Conservation (phyloP, 1,140 invertebrate species). For the Cotesia typhae region DNA sequence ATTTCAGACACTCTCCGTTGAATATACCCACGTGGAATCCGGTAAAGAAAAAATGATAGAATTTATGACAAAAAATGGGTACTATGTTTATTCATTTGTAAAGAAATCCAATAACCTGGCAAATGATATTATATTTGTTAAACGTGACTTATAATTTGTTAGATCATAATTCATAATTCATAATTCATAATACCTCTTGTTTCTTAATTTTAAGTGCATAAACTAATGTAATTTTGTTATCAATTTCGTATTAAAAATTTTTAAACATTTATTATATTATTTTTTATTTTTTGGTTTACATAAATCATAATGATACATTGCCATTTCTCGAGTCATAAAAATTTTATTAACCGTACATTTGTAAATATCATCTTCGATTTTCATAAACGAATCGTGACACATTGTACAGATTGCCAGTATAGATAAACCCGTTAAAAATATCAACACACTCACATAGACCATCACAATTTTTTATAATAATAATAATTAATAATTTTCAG, state of each 20-base stretch:
- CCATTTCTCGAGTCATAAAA: background rate
- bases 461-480: too few species aligned
- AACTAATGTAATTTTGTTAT: too few species aligned
- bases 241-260: too few species aligned
- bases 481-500: too few species aligned
- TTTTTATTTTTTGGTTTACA: background rate
- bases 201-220: too few species aligned
- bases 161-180: background rate
- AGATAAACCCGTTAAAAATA: too few species aligned
- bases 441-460: too few species aligned
- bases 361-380: too few species aligned
- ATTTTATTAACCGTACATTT: too few species aligned
- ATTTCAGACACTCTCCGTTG: constrained; percentile 56
- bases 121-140: constrained; percentile 65
- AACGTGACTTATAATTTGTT: constrained; percentile 30
- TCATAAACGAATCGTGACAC: too few species aligned
- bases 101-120: constrained; percentile 57
- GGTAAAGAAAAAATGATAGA: constrained; percentile 52
- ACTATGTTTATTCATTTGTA: constrained; percentile 56
- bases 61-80: constrained; percentile 58
- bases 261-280: background rate
- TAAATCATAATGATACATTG: constrained; percentile 1
- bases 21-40: constrained; percentile 55
- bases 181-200: too few species aligned
- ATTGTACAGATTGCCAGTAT: too few species aligned